Evolutionary conservation across 2,113 vertebrate genomes (phyloP).

Genomic region (Chiloscyllium plagiosum): DNA sequence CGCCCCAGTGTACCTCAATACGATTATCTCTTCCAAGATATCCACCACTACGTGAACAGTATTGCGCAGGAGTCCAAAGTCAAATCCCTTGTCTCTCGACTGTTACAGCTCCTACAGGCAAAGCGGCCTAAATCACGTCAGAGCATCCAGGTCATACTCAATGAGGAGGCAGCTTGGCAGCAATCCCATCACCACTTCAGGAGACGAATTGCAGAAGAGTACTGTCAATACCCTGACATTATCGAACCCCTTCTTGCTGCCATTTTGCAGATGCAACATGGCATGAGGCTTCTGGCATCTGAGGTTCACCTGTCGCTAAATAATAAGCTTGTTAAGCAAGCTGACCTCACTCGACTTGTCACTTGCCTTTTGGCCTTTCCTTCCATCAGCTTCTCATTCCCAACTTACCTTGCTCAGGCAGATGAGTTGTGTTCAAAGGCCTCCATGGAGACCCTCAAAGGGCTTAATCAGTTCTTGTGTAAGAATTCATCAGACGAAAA

Average conservation of each 20-base stretch:
- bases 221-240: conserved; percentile 72
- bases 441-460: conserved; percentile 65
- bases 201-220: conserved; percentile 72
- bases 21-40: conserved; percentile 75
- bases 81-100: conserved; percentile 72
- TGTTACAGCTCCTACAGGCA: conserved; percentile 63
- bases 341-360: conserved; percentile 62
- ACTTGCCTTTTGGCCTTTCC: conserved; percentile 74
- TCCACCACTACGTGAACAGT: conserved; percentile 78
- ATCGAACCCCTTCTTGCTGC: conserved; percentile 69
- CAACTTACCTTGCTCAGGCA: conserved; percentile 72
- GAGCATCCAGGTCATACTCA: conserved; percentile 66
- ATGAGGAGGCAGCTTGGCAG: conserved; percentile 87
- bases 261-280: conserved; percentile 78
- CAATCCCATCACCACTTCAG: conserved; percentile 80
- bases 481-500: conserved; percentile 49
- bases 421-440: conserved; percentile 75
- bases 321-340: conserved; percentile 44
- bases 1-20: conserved; percentile 70
- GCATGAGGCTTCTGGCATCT: conserved; percentile 81
- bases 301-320: conserved; percentile 59
- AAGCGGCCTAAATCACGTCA: conserved; percentile 61
- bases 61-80: conserved; percentile 67
- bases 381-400: conserved; percentile 56
- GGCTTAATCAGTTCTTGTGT: conserved; percentile 62